Evolutionary conservation across 2,113 vertebrate genomes (phyloP).

Genomic region (Diadophis punctatus): DNA sequence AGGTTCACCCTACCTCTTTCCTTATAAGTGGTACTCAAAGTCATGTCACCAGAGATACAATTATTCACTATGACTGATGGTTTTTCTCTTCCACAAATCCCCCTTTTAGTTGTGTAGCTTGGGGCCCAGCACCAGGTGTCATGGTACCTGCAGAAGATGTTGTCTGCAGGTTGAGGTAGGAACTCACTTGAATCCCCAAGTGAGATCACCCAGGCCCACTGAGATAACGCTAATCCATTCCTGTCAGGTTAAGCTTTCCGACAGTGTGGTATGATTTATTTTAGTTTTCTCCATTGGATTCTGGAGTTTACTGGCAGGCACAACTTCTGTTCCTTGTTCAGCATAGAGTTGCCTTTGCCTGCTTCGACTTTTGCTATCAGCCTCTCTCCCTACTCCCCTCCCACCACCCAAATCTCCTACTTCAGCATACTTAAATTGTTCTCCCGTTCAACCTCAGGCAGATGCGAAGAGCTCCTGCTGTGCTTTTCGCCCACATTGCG

Average conservation of each 20-base stretch:
- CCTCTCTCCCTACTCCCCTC: neutral
- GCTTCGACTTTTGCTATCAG: neutral
- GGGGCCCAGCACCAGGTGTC: neutral
- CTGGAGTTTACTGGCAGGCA: neutral
- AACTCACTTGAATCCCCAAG: neutral
- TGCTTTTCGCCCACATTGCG: constrained; percentile 14
- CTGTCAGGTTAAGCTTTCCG: neutral
- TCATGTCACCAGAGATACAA: neutral
- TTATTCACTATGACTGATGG: neutral
- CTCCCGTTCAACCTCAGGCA: constrained; percentile 13
- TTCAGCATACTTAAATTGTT: constrained; percentile 18
- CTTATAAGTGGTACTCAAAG: neutral
- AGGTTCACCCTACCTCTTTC: neutral
- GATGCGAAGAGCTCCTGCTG: constrained; percentile 21
- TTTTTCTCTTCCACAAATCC: neutral
- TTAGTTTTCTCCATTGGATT: neutral
- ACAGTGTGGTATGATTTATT: neutral
- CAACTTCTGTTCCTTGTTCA: neutral
- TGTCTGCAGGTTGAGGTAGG: neutral
- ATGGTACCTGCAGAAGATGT: neutral
- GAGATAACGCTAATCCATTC: neutral
- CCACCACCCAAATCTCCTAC: neutral
- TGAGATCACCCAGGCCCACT: neutral
- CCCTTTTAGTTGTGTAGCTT: neutral
- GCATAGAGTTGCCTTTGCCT: neutral